These are phyloP conservation scores for Gallinago stenura DNA, from an alignment of 2,797 vertebrate species.

Conservation along the genomic window DNA sequence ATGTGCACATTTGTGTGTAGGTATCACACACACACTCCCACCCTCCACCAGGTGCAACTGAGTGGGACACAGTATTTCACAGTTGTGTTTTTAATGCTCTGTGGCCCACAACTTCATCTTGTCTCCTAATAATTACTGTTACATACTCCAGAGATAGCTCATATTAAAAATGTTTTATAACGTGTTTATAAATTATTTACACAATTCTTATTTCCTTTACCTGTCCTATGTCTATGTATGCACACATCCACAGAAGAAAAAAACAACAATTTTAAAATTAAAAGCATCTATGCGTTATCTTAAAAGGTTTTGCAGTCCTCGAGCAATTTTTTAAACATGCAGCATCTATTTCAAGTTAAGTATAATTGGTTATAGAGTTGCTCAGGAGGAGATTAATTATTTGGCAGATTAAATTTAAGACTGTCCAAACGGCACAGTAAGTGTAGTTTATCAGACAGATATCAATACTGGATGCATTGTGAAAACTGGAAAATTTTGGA, in stretches of 20 bases:
- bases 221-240: neutral
- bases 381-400: neutral
- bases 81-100: neutral
- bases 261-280: neutral
- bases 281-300: neutral
- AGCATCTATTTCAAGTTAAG: neutral
- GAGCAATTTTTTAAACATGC: neutral
- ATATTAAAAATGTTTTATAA: neutral
- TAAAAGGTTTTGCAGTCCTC: neutral
- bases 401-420: neutral
- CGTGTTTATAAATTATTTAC: neutral
- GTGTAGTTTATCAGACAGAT: neutral
- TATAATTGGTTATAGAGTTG: neutral
- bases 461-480: neutral
- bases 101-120: neutral
- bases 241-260: neutral
- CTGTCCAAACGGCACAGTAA: neutral
- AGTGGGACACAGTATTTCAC: neutral
- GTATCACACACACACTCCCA: no score
- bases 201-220: neutral
- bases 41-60: neutral
- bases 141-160: neutral
- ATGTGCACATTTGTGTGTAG: fast-evolving
- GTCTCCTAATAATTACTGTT: neutral
- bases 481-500: neutral